Conservation (phyloP, 2,888 invertebrate species). For the Lepidochitona cinerea region DNA sequence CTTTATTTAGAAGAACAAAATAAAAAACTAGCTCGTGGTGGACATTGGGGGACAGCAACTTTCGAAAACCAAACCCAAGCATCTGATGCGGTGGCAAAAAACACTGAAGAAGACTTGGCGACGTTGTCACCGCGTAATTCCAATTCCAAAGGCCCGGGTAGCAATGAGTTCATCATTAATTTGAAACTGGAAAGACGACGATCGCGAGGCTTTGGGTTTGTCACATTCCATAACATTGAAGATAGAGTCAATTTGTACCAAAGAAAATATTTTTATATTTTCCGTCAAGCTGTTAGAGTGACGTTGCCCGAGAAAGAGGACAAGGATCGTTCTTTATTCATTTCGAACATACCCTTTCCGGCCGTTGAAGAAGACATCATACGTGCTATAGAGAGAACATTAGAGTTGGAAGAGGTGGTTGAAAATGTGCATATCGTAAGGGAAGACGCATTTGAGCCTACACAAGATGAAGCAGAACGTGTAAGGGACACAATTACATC, state of each 20-base stretch:
- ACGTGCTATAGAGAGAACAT: neutral
- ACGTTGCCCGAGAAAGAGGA: constrained; percentile 8
- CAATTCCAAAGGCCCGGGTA: no score
- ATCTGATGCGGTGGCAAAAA: constrained; percentile 13
- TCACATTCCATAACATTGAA: constrained; percentile 30
- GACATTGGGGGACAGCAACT: constrained; percentile 47
- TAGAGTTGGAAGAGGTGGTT: neutral
- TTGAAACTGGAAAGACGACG: constrained; percentile 47
- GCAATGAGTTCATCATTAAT: constrained; percentile 19
- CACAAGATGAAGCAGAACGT: neutral
- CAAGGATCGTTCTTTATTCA: constrained; percentile 5
- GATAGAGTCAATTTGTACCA: constrained; percentile 13
- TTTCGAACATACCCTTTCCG: constrained; percentile 20
- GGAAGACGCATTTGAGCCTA: neutral
- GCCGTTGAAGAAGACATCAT: constrained; percentile 30
- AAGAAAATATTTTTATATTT: neutral
- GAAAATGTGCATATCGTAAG: neutral
- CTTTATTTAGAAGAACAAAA: constrained; percentile 17
- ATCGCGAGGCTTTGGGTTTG: constrained; percentile 45
- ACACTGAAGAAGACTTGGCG: neutral
- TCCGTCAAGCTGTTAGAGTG: constrained; percentile 9
- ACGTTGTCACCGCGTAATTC: neutral
- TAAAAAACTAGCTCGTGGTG: no score
- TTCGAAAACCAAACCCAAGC: constrained; percentile 29
- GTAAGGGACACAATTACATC: no score